Conservation (phyloP, 2,888 invertebrate species). For the Drosophila mettleri region DNA sequence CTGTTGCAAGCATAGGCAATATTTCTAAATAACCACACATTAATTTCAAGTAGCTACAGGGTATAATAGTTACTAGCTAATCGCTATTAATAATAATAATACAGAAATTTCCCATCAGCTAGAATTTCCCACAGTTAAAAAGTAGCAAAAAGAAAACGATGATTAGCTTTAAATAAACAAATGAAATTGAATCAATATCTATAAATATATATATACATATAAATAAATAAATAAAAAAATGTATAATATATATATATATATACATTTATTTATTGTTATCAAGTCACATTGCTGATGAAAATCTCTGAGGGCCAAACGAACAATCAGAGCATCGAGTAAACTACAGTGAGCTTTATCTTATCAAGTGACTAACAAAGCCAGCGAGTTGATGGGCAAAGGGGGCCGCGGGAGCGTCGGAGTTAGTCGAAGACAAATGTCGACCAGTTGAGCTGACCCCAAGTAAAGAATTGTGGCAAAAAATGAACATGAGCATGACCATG, state of each 20-base stretch:
- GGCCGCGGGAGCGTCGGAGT: not conserved
- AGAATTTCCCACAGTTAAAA: not conserved
- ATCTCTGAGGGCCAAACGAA: conserved; percentile 32
- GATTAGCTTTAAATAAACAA: no score
- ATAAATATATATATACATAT: not conserved
- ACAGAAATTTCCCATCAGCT: not conserved
- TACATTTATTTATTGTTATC: conserved; percentile 20
- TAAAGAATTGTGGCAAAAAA: conserved; percentile 57
- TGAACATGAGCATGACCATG: conserved; percentile 72
- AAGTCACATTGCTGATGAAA: conserved; percentile 9
- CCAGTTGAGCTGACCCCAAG: conserved; percentile 57
- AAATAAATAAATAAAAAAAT: not conserved
- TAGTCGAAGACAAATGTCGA: conserved; percentile 51
- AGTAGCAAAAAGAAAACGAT: no score
- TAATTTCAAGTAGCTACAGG: not conserved
- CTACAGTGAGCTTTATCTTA: conserved; percentile 67
- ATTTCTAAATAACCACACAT: not conserved
- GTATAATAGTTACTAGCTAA: not conserved
- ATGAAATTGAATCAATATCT: not conserved
- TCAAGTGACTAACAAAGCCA: conserved; percentile 49
- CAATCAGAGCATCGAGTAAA: conserved; percentile 34
- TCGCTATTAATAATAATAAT: not conserved
- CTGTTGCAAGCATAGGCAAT: not conserved
- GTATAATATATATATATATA: not conserved
- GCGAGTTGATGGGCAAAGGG: no score